Conservation (phyloP, 2,797 vertebrate species). For the Anabas testudineus region DNA sequence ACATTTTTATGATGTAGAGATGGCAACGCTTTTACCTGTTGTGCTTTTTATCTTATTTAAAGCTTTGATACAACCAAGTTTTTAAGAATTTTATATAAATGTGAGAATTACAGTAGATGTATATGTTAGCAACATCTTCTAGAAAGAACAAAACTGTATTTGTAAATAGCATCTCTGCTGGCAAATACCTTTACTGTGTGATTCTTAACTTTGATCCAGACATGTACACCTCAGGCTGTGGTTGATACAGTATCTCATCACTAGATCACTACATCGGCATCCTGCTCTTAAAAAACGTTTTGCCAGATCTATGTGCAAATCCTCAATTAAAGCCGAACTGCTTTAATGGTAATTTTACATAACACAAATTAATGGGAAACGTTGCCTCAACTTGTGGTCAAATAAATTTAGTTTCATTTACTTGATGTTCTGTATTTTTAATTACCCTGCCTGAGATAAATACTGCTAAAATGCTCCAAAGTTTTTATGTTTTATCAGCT, state of each 20-base stretch:
- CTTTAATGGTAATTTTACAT: slow-evolving; percentile 16
- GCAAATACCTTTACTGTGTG: slow-evolving; percentile 1
- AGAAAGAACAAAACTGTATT: neutral
- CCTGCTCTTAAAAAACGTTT: neutral
- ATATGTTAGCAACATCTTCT: slow-evolving; percentile 1
- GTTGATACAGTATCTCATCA: slow-evolving; percentile 4
- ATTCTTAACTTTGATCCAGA: slow-evolving; percentile 25
- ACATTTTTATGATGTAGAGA: slow-evolving; percentile 42
- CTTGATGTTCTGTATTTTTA: neutral
- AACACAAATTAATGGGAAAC: neutral
- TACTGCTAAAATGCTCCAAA: neutral
- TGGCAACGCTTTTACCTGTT: slow-evolving; percentile 36
- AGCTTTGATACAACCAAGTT: neutral
- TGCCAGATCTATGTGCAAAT: too few relatives aligned
- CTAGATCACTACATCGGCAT: slow-evolving; percentile 1
- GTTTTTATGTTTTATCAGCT: slow-evolving; percentile 32
- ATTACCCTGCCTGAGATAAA: neutral
- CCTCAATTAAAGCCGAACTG: too few relatives aligned
- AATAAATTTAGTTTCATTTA: neutral
- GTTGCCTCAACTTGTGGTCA: neutral
- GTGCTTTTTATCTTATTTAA: slow-evolving; percentile 21
- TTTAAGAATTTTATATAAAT: neutral
- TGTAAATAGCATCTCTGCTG: neutral
- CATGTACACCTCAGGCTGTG: neutral
- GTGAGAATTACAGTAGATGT: slow-evolving; percentile 7